Percentiles rank a stretch among this genome's conserved stretches.
These are phyloP conservation scores for Melanogrammus aeglefinus DNA, from an alignment of 2,797 vertebrate genomes.

Conservation along the genomic window DNA sequence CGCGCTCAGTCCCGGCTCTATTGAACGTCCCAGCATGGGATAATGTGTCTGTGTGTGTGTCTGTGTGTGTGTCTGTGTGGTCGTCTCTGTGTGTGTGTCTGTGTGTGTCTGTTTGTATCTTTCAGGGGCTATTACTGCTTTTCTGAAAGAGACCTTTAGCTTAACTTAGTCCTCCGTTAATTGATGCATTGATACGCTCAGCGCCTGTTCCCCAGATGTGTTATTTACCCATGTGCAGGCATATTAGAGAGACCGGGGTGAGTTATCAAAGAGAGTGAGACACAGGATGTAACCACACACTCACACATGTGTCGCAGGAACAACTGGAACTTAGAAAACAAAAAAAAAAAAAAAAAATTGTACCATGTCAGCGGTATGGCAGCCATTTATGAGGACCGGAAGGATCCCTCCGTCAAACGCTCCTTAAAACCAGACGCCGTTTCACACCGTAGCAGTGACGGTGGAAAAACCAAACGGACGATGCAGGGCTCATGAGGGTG, in stretches of 20 bases:
- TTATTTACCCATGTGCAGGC: not conserved
- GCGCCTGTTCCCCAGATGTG: slow-evolving; percentile 10
- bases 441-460: not conserved
- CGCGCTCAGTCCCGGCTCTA: not conserved
- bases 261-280: slow-evolving; percentile 1
- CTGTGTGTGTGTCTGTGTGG: not conserved
- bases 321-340: not conserved
- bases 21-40: not conserved
- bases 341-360: not conserved
- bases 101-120: slow-evolving; percentile 16
- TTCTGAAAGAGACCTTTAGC: not conserved
- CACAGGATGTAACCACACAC: not conserved
- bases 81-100: slow-evolving; percentile 1
- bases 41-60: not conserved
- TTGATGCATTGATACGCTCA: not conserved
- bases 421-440: not conserved
- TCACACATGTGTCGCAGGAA: not conserved
- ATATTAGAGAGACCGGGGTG: not conserved
- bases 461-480: not conserved
- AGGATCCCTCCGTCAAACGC: not conserved
- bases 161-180: not conserved
- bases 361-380: not conserved
- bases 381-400: not conserved
- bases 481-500: slow-evolving; percentile 61
- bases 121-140: slow-evolving; percentile 9